Conservation (phyloP, 2,888 invertebrate species). For the Rhagonycha lutea region DNA sequence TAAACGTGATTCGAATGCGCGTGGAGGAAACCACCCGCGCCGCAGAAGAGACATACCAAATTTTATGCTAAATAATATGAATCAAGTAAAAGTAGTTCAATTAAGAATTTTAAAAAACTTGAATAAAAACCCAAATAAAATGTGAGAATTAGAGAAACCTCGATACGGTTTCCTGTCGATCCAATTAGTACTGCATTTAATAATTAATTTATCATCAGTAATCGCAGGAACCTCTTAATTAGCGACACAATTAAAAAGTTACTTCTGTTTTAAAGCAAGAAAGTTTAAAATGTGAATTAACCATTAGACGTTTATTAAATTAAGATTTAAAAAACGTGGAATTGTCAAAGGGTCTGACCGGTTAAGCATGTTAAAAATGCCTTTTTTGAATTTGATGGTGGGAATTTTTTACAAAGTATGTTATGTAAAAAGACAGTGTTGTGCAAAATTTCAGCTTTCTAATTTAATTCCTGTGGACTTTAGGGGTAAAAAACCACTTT, state of each 20-base stretch:
- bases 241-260: background rate
- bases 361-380: too few relatives aligned
- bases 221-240: background rate
- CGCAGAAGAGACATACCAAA: background rate
- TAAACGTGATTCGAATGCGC: background rate
- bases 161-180: constrained; percentile 1
- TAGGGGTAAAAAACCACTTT: too few relatives aligned
- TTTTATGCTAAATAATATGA: background rate
- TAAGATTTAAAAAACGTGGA: background rate
- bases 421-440: too few relatives aligned
- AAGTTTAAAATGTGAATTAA: background rate
- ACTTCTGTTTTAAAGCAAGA: background rate
- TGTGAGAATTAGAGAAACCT: constrained; percentile 1
- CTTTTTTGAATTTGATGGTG: too few relatives aligned
- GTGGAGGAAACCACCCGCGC: background rate
- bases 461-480: too few relatives aligned
- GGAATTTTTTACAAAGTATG: too few relatives aligned
- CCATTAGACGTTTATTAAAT: background rate
- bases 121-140: background rate
- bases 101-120: background rate
- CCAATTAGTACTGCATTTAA: background rate
- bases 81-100: background rate
- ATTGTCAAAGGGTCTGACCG: too few relatives aligned
- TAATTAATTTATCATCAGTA: background rate
- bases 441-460: too few relatives aligned